A percentile compares a stretch with the other conserved stretches of the same genome.
phyloP scores from a whole-genome alignment of 1,140 invertebrate genomes.

The Ceratosolen fusciceps region DNA sequence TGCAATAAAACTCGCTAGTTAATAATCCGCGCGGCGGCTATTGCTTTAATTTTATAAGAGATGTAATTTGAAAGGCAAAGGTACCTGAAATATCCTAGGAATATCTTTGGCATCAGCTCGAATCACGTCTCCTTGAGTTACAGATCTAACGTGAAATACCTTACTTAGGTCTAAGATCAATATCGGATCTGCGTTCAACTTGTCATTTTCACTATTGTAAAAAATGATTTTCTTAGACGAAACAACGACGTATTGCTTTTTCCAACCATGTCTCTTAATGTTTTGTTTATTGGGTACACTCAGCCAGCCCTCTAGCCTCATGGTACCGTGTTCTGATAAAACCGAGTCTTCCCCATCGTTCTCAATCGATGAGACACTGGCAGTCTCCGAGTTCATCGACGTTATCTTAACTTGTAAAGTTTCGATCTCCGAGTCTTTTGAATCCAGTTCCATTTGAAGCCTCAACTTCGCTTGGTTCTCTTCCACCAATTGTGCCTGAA shows the following conservation, averaged over 20 bases:
- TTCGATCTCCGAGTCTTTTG: slow-evolving; percentile 96
- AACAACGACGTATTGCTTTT: slow-evolving; percentile 96
- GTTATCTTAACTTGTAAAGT: slow-evolving; percentile 87
- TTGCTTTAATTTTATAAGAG: no score
- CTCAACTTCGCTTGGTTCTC: slow-evolving; percentile 78
- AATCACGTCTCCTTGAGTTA: slow-evolving; percentile 98
- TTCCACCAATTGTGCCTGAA: slow-evolving; percentile 75
- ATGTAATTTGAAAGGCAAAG: no score
- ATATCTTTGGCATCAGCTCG: slow-evolving; percentile 98
- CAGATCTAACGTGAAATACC: slow-evolving; percentile 97
- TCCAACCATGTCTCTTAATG: slow-evolving; percentile 95
- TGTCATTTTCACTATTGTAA: slow-evolving; percentile 95
- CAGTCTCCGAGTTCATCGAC: slow-evolving; percentile 86
- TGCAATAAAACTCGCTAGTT: slow-evolving; percentile 59
- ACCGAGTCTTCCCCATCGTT: slow-evolving; percentile 87
- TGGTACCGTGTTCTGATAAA: slow-evolving; percentile 66
- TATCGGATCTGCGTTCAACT: slow-evolving; percentile 94
- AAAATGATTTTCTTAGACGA: slow-evolving; percentile 98
- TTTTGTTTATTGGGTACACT: slow-evolving; percentile 96
- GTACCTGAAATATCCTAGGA: slow-evolving; percentile 97
- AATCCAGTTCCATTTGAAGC: slow-evolving; percentile 95
- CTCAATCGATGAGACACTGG: slow-evolving; percentile 90
- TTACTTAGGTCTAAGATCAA: slow-evolving; percentile 97
- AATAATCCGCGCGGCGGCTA: no score
- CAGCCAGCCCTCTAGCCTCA: slow-evolving; percentile 92